phyloP scores from a whole-genome alignment of 2,888 invertebrate genomes.

The Globia sparganii region DNA sequence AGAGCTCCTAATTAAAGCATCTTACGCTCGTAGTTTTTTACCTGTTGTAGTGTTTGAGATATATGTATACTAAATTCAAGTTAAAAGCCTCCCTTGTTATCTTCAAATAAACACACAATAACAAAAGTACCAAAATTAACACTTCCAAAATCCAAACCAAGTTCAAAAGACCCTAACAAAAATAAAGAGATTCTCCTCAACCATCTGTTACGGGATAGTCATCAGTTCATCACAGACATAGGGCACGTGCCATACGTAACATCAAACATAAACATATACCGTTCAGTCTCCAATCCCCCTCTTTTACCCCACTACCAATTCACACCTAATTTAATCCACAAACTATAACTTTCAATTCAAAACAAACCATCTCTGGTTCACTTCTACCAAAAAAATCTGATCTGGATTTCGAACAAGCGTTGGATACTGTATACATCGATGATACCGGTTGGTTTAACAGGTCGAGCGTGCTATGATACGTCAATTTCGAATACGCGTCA shows the following conservation, averaged over 20 bases:
- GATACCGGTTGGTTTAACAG: constrained; percentile 70
- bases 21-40: background rate
- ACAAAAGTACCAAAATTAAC: constrained; percentile 55
- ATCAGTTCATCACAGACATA: constrained; percentile 78
- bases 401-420: constrained; percentile 73
- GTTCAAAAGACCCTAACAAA: constrained; percentile 57
- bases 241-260: constrained; percentile 83
- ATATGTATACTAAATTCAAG: background rate
- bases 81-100: background rate
- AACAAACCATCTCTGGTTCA: constrained; percentile 72
- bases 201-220: constrained; percentile 82
- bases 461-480: constrained; percentile 77
- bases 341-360: constrained; percentile 56
- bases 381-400: constrained; percentile 21
- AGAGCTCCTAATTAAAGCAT: background rate
- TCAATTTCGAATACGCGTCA: constrained; percentile 87
- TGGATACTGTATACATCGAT: constrained; percentile 73
- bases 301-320: constrained; percentile 65
- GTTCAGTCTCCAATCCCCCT: constrained; percentile 72
- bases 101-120: constrained; percentile 27
- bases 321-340: constrained; percentile 67
- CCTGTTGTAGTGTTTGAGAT: background rate
- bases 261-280: constrained; percentile 81
- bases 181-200: constrained; percentile 71
- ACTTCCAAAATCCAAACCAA: constrained; percentile 35